A percentile compares a stretch with the other conserved stretches of the same genome.
phyloP scores from a whole-genome alignment of 2,113 vertebrate species.

The Microtus ochrogaster region DNA sequence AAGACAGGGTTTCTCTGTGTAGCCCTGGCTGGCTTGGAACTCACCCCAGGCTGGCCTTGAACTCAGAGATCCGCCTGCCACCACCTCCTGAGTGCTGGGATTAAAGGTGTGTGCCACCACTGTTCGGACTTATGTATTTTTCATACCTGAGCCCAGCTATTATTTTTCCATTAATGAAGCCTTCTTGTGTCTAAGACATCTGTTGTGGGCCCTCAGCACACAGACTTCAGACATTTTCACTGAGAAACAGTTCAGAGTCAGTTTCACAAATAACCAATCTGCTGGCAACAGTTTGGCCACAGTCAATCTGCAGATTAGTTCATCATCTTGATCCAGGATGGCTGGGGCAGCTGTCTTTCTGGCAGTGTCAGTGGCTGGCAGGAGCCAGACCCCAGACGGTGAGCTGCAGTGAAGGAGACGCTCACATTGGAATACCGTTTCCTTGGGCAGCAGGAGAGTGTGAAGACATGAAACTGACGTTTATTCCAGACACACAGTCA shows the following conservation, averaged over 20 bases:
- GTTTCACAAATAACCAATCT: slow-evolving; percentile 19
- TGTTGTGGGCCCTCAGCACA: not conserved
- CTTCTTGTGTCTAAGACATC: not conserved
- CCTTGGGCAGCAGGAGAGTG: not conserved
- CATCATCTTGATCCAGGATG: not conserved
- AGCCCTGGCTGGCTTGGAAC: not conserved
- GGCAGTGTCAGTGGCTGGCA: slow-evolving; percentile 5
- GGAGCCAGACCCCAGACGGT: not conserved
- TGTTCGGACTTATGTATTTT: not conserved
- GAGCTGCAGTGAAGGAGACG: not conserved
- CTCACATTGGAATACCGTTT: not conserved
- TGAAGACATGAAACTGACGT: slow-evolving; percentile 1
- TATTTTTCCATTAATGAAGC: not conserved
- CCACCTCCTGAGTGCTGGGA: not conserved
- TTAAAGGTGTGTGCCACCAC: not conserved
- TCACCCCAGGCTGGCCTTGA: not conserved
- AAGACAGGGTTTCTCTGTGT: not conserved
- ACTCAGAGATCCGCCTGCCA: not conserved
- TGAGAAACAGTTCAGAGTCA: slow-evolving; percentile 36
- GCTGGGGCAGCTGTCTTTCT: slow-evolving; percentile 34
- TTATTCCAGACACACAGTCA: slow-evolving; percentile 18
- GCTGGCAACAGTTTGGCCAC: slow-evolving; percentile 43
- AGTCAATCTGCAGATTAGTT: slow-evolving; percentile 13
- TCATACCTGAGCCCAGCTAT: not conserved
- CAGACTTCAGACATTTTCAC: not conserved